phyloP scores from a whole-genome alignment of 2,797 vertebrate genomes.

The Falco rusticolus region DNA sequence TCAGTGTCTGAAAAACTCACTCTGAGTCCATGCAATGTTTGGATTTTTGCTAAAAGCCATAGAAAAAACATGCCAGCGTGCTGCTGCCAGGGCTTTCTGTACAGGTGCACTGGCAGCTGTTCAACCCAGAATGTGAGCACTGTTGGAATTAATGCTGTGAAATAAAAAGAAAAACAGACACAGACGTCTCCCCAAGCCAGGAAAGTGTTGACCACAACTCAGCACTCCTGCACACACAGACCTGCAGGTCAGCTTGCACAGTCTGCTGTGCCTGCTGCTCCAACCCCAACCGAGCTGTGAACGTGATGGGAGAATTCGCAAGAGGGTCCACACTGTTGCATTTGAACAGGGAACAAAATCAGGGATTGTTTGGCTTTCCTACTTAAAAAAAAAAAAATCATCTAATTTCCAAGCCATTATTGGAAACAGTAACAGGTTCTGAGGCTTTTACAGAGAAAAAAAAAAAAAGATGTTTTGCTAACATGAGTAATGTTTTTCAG shows the following conservation, averaged over 20 bases:
- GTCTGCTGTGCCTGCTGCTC: neutral
- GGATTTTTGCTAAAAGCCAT: neutral
- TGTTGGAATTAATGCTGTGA: neutral
- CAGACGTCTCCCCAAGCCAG: neutral
- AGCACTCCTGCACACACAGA: neutral
- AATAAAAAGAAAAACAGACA: neutral
- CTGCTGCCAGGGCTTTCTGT: neutral
- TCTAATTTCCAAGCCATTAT: neutral
- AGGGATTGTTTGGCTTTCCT: neutral
- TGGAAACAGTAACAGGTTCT: neutral
- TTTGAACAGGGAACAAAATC: neutral
- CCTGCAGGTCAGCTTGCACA: fast-evolving
- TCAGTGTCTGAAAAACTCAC: neutral
- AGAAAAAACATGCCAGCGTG: neutral
- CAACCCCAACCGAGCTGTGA: fast-evolving
- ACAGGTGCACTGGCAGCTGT: neutral
- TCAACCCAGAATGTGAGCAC: neutral
- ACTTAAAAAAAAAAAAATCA: neutral
- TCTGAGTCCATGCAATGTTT: neutral
- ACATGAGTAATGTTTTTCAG: neutral
- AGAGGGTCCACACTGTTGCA: neutral
- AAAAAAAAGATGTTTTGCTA: neutral
- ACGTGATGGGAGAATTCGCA: neutral
- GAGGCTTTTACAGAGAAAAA: neutral
- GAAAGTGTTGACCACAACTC: fast-evolving